phyloP scores from a whole-genome alignment of 2,113 vertebrate genomes.

The Brienomyrus brachyistius region DNA sequence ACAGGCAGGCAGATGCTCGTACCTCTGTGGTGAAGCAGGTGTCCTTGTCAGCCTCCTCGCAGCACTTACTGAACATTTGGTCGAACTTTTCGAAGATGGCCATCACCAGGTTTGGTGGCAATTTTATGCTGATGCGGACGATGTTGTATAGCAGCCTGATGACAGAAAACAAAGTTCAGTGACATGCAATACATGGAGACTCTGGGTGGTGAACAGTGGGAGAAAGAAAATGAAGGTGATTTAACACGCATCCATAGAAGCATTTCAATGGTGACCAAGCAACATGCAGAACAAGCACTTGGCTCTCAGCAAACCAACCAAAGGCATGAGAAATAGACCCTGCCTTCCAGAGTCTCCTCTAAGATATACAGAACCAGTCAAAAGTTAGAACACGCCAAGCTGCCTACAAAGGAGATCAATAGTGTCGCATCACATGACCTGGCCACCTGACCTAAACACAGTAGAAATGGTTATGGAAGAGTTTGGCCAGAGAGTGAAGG shows the following conservation, averaged over 20 bases:
- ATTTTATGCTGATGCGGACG: background rate
- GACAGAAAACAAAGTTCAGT: background rate
- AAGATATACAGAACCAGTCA: background rate
- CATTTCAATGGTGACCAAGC: background rate
- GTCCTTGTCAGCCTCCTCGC: background rate
- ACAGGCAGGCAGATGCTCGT: background rate
- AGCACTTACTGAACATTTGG: background rate
- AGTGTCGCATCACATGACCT: background rate
- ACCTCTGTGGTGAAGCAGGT: constrained; percentile 8
- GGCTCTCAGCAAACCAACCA: background rate
- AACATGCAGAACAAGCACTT: background rate
- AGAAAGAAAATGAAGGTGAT: background rate
- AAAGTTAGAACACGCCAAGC: background rate
- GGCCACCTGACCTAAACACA: background rate
- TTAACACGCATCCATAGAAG: background rate
- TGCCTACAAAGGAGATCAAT: background rate
- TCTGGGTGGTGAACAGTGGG: background rate
- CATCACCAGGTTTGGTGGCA: background rate
- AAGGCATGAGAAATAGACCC: background rate
- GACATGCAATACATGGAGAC: background rate
- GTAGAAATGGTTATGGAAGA: background rate
- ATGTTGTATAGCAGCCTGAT: background rate
- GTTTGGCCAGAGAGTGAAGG: too few species aligned
- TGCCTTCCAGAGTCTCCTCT: background rate
- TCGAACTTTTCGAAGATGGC: background rate